Base-by-base conservation (phyloP, 2,797 vertebrate species). In the Synaphobranchus kaupii region DNA sequence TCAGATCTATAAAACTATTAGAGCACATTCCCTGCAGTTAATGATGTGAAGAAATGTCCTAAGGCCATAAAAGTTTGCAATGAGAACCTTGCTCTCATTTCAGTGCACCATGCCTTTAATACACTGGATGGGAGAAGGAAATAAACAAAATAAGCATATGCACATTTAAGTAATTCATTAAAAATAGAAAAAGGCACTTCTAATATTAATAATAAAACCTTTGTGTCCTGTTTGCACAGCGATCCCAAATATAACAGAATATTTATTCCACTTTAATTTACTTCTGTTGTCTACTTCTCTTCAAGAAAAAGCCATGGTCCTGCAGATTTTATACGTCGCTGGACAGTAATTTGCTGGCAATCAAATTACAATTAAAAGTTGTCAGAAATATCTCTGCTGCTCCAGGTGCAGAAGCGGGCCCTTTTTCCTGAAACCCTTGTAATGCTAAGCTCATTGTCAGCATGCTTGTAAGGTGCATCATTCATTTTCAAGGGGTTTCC, bases 1-100 rank as follows among this genome's bases (percentile, higher is more conserved):
- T 50, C 82, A 56, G 82, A 83, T 83, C 82, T 56, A 83, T 83
- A 83, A 83, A 52, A 47, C 78, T 82, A 83, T 83, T 83, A 83
- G n/a, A 13, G 82, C 47, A 83, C 81, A 50, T 83, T 83, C n/a
- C 52, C 50, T 39, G 50, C 25, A 52, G 82, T 83, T 83, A 83
- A 83, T 83, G 82, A 83, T 28, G 82, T 56, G 82, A 83, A 20
- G 52, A 83, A 9, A 83, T 28, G 34, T n/a, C 82, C 82, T 50
- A n/a, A 52, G 82, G 50, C 82, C 15, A 83, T 83, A 83, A 83
- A 83, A 82, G 20, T 82, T 82, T 50, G 52, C 82, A 56, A 31
- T 3, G 47, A 13, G 48, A 52, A 7, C 50, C 48, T 82, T 28
- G 52, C 28, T 54, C 48, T 56, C 28, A n/a, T 54, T 47, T n/a